Evolutionary conservation across 1,140 invertebrate genomes (phyloP).

Genomic region (Eurosta solidaginis): DNA sequence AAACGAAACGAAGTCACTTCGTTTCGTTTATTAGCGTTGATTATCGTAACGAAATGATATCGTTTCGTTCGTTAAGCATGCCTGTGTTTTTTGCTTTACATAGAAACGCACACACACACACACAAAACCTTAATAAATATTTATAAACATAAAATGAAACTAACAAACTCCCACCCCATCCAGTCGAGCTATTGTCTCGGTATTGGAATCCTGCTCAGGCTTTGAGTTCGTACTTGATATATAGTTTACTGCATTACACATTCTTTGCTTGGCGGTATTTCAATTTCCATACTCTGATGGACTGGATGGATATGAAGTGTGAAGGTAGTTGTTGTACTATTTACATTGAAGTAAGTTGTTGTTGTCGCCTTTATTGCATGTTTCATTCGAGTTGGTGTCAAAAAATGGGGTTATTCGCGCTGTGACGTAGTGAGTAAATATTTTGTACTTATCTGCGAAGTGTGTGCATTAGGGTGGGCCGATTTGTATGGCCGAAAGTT

Average conservation of each 20-base stretch:
- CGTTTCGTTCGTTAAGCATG: no score
- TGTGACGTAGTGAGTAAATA: background rate
- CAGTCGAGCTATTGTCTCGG: background rate
- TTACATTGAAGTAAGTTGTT: no score
- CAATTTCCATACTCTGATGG: background rate
- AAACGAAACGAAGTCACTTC: no score
- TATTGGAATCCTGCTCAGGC: background rate
- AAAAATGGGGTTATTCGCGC: conserved; percentile 5
- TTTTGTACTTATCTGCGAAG: no score
- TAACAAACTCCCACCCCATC: background rate
- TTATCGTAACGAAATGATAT: no score
- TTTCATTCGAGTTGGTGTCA: background rate
- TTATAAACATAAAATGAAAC: background rate
- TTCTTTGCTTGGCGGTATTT: background rate
- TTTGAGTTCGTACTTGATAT: background rate
- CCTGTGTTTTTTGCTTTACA: no score
- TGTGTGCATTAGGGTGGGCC: no score
- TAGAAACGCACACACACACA: background rate
- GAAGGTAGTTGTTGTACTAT: background rate
- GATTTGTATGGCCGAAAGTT: no score
- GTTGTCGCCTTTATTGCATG: conserved; percentile 12
- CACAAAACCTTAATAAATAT: no score
- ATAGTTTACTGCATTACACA: background rate
- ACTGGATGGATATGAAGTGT: background rate
- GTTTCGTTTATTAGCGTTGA: no score